Percentiles rank a stretch among this genome's conserved stretches.
These are phyloP conservation scores for Lepus timidus DNA, from an alignment of 2,113 vertebrate genomes.

Conservation along the genomic window DNA sequence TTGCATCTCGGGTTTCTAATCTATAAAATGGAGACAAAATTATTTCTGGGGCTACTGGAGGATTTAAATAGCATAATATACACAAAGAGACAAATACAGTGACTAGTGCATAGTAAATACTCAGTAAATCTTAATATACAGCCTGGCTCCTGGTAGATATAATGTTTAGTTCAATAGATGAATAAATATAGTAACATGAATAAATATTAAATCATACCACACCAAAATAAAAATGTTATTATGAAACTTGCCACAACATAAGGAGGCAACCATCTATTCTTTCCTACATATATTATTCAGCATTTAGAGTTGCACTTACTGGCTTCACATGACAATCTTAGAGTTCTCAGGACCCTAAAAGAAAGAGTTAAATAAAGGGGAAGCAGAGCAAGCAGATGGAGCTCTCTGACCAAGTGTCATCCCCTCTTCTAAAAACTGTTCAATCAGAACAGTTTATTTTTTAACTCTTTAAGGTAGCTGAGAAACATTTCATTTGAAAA, in stretches of 20 bases:
- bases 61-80: neutral
- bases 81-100: conserved; percentile 5
- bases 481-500: neutral
- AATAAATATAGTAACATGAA: conserved; percentile 35
- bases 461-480: neutral
- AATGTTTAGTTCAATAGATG: conserved; percentile 4
- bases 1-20: neutral
- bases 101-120: neutral
- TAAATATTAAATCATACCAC: conserved; percentile 38
- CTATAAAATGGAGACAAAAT: conserved; percentile 37
- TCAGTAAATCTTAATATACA: conserved; percentile 27
- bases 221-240: conserved; percentile 22
- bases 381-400: neutral
- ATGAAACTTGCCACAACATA: neutral
- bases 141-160: neutral
- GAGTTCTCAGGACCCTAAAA: neutral
- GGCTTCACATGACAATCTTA: neutral
- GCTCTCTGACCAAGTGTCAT: neutral
- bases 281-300: neutral
- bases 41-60: neutral
- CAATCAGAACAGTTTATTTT: neutral
- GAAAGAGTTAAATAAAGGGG: neutral
- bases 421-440: neutral
- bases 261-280: neutral
- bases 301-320: neutral